Percentiles rank a stretch among this genome's conserved stretches.
Conservation (phyloP, 2,113 vertebrate species). For the Hydrochoerus hydrochaeris region DNA sequence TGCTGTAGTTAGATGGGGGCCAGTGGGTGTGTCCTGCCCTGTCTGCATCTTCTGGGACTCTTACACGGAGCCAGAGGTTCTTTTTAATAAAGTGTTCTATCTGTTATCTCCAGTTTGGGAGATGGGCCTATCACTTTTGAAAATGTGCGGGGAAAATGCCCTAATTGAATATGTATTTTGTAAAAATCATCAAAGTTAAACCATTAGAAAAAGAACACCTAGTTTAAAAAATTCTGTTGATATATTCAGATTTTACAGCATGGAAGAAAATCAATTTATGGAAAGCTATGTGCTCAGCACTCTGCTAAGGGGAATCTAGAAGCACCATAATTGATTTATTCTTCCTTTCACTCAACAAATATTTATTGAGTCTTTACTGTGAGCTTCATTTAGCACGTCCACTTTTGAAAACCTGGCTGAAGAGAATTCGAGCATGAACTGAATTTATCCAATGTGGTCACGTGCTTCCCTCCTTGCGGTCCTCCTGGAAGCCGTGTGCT, state of each 20-base stretch:
- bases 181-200: background rate
- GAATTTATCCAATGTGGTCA: background rate
- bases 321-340: conserved; percentile 60
- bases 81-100: background rate
- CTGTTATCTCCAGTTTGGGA: background rate
- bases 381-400: conserved; percentile 42
- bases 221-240: conserved; percentile 38
- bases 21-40: background rate
- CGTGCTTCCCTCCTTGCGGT: background rate
- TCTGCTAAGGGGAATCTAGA: conserved; percentile 20
- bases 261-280: conserved; percentile 56
- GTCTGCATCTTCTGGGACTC: background rate
- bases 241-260: conserved; percentile 45
- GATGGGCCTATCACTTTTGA: background rate
- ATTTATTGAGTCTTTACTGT: conserved; percentile 51
- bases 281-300: conserved; percentile 32
- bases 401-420: conserved; percentile 39
- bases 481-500: background rate
- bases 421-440: background rate
- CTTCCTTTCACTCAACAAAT: conserved; percentile 38
- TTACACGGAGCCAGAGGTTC: background rate
- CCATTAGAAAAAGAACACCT: conserved; percentile 23
- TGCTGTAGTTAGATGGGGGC: background rate
- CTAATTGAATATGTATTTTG: conserved; percentile 13
- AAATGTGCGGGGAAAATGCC: background rate